Conservation (phyloP, 2,113 vertebrate genomes). For the Chaetura pelagica region DNA sequence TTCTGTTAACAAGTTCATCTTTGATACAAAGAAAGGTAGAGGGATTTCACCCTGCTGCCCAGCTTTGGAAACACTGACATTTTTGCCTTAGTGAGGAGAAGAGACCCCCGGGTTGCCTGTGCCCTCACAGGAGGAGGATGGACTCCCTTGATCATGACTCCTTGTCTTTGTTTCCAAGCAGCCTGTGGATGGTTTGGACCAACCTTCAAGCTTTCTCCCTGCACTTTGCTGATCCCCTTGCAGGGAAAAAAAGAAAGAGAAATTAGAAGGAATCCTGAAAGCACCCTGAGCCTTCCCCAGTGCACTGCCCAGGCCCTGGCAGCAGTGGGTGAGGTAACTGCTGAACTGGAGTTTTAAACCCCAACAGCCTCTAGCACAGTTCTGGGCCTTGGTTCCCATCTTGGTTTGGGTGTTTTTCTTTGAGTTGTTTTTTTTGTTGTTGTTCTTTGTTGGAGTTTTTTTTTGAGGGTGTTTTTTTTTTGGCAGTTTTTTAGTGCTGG, state of each 20-base stretch:
- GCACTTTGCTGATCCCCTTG: not conserved
- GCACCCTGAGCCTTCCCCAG: not conserved
- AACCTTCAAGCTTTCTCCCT: not conserved
- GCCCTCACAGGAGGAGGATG: not conserved
- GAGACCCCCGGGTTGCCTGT: not conserved
- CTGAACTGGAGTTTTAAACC: not conserved
- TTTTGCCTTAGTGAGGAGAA: not conserved
- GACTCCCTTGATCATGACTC: not conserved
- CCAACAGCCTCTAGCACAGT: not conserved
- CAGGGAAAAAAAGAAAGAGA: not conserved
- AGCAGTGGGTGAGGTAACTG: not conserved
- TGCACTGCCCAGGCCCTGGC: not conserved
- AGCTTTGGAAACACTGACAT: not conserved
- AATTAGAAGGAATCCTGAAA: not conserved
- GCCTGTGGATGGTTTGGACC: not conserved
- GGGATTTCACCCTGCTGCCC: not conserved
- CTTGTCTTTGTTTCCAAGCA: not conserved
- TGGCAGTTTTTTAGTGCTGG: not conserved
- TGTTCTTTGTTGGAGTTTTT: not conserved
- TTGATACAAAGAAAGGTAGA: not conserved
- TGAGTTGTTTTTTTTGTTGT: too few species aligned
- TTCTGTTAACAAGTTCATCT: not conserved
- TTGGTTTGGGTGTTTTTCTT: too few species aligned
- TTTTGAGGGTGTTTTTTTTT: not conserved
- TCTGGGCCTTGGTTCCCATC: fast-evolving